Base-by-base conservation (phyloP, 1,140 invertebrate species). In the Charaxes varanes region DNA sequence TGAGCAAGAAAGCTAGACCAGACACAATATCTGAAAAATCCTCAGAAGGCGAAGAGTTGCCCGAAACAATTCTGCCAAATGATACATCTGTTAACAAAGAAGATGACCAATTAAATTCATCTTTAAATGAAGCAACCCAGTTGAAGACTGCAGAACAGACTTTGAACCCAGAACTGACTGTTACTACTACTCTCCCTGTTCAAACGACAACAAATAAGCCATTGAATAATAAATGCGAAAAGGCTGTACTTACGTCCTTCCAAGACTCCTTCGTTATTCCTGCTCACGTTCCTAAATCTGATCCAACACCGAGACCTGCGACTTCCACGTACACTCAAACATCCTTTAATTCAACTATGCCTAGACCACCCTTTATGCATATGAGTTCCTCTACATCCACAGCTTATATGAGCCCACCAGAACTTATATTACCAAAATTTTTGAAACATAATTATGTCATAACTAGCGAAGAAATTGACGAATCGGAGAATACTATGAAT, bases 301-400 rank as follows among this genome's bases (percentile, higher is more conserved):
- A 69, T 14, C 18, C 53, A 6, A 12, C 31, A 6, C 12, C 52
- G 6, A 65, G 51, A 51, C 53, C 58, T 4, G 64, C 63, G 3
- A 70, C 64, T 14, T 80, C 76, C 2, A 64, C 63, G 0, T 74
- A 62, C 32, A 79, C 76, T 0, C 79, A 83, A 51, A 83, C 78
- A 6, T 58, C 58, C 6, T 54, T 59, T 16, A 72, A 41, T 40
- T 78, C 66, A 16, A 65, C 66, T 4, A 56, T 56, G 32, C 55
- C 54, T 10, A 61, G 60, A 51, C 78, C 73, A 21, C 42, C 58
- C 11, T 71, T 59, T 40, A 58, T 79, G 33, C 72, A 79, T 16
- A 78, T 82, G 62, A 85, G 76, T 53, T 82, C 84, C 2, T 81
- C 83, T 5, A 82, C 79, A 10, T 85, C 84, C 2, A 85, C 84